phyloP scores from a whole-genome alignment of 2,113 vertebrate species.

The Nyctereutes procyonoides region DNA sequence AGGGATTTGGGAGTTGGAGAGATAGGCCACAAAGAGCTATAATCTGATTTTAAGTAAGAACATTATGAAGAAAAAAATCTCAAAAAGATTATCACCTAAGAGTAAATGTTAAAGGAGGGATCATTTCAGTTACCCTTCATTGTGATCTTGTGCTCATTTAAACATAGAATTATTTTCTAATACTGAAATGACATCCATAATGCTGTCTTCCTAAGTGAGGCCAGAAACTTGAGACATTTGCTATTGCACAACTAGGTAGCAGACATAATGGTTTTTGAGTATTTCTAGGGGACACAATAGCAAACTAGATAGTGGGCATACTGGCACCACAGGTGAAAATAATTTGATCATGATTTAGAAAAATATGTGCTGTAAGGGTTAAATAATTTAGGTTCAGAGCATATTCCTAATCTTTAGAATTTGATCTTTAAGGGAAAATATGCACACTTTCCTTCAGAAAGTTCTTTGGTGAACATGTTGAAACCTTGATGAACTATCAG shows the following conservation, averaged over 20 bases:
- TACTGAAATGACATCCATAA: neutral
- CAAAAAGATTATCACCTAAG: slow-evolving; percentile 20
- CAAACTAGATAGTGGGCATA: neutral
- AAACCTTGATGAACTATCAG: neutral
- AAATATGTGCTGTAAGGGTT: neutral
- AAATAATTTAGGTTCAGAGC: neutral
- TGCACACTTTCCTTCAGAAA: neutral
- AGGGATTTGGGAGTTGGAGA: neutral
- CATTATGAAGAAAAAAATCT: slow-evolving; percentile 3
- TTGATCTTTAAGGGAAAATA: neutral
- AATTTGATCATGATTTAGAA: slow-evolving; percentile 42
- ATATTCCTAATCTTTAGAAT: slow-evolving; percentile 55
- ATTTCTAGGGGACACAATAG: neutral
- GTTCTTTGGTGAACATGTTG: neutral
- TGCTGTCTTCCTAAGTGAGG: neutral
- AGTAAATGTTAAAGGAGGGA: neutral
- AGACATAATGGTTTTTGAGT: neutral
- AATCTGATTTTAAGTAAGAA: slow-evolving; percentile 32
- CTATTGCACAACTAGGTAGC: neutral
- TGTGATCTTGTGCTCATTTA: slow-evolving; percentile 31
- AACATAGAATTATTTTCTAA: slow-evolving; percentile 47
- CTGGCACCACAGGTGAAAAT: neutral
- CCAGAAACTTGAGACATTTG: neutral
- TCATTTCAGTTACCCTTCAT: slow-evolving; percentile 24
- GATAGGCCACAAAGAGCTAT: slow-evolving; percentile 1